These are phyloP conservation scores for Myrmophylax atrothorax DNA, from an alignment of 2,113 vertebrate genomes.

Conservation along the genomic window DNA sequence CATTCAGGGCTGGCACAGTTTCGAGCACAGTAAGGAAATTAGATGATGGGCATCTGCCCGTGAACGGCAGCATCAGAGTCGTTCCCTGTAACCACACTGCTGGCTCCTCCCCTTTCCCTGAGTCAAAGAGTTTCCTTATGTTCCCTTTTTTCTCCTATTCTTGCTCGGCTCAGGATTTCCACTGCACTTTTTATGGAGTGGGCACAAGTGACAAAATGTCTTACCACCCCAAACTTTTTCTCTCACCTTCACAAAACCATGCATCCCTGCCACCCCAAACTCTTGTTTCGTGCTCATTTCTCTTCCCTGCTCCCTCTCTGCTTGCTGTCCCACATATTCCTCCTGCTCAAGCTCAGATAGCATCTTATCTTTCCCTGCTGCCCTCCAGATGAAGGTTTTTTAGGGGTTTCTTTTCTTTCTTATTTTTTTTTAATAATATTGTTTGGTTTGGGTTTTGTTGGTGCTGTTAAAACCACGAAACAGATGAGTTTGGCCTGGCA, in stretches of 20 bases:
- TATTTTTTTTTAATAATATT: no score
- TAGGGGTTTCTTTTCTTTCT: no score
- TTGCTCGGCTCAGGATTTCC: background rate
- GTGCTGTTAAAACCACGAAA: background rate
- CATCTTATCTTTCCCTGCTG: accelerated
- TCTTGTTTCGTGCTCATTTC: background rate
- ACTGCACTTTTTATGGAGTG: background rate
- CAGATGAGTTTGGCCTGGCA: background rate
- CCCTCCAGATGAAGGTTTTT: background rate
- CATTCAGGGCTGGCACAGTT: background rate
- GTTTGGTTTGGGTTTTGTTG: background rate
- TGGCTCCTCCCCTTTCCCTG: background rate
- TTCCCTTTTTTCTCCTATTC: background rate
- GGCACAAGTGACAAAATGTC: background rate
- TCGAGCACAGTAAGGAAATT: accelerated
- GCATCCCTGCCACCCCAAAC: accelerated
- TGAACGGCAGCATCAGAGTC: background rate
- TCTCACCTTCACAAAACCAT: background rate
- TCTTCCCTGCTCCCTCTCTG: background rate
- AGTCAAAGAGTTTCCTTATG: background rate
- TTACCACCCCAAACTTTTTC: background rate
- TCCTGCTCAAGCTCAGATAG: background rate
- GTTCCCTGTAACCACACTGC: background rate
- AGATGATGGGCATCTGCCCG: accelerated
- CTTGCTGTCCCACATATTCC: accelerated